A percentile compares a stretch with the other conserved stretches of the same genome.
phyloP scores from a whole-genome alignment of 2,888 invertebrate genomes.

The Epistrophella euchroma region DNA sequence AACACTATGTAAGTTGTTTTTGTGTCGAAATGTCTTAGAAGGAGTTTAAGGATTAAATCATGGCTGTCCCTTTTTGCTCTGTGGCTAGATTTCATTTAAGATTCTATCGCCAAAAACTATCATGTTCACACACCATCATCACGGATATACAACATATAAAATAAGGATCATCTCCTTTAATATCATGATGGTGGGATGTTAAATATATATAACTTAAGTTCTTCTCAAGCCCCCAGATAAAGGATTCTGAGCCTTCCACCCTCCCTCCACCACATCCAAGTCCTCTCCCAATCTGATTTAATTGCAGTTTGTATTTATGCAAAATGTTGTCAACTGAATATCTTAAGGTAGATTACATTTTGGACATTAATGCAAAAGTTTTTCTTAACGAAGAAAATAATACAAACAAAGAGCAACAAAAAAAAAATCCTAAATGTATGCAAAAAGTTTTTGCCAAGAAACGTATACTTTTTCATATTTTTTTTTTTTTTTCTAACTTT shows the following conservation, averaged over 20 bases:
- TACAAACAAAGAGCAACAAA: not conserved
- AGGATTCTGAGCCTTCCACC: not conserved
- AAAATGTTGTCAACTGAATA: slow-evolving; percentile 59
- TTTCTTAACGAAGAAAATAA: slow-evolving; percentile 18
- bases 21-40: slow-evolving; percentile 18
- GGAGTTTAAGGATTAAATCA: slow-evolving; percentile 69
- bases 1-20: not conserved
- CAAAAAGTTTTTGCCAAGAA: slow-evolving; percentile 50
- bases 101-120: slow-evolving; percentile 68
- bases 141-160: slow-evolving; percentile 51
- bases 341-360: slow-evolving; percentile 49
- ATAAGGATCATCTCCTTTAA: slow-evolving; percentile 45
- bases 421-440: slow-evolving; percentile 3
- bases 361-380: slow-evolving; percentile 55
- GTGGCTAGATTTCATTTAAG: slow-evolving; percentile 66
- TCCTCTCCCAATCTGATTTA: slow-evolving; percentile 33
- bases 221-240: not conserved
- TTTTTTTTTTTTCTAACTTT: too few species aligned
- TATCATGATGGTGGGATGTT: slow-evolving; percentile 20
- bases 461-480: slow-evolving; percentile 60
- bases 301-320: slow-evolving; percentile 62
- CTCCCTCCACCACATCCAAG: not conserved
- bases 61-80: slow-evolving; percentile 45
- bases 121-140: slow-evolving; percentile 75
- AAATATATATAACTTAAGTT: slow-evolving; percentile 61